These are phyloP conservation scores for Acrocyrtus sp. DNA, from an alignment of 2,888 invertebrate species.

Conservation along the genomic window DNA sequence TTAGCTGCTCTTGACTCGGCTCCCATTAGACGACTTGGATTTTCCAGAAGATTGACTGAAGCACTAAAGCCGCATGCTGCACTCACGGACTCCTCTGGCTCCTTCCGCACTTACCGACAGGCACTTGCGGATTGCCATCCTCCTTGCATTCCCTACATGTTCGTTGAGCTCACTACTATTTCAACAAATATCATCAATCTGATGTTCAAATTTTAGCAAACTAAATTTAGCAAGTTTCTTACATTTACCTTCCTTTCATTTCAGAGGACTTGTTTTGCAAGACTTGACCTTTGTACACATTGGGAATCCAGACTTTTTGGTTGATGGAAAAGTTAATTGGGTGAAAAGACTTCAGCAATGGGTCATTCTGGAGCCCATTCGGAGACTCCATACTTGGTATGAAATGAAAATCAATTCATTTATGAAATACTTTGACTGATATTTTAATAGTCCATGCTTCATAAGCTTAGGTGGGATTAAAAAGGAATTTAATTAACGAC, in stretches of 20 bases:
- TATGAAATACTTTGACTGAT: not conserved
- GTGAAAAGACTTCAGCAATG: slow-evolving; percentile 99
- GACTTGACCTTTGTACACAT: slow-evolving; percentile 99
- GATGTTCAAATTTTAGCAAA: too few relatives aligned
- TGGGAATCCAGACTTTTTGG: slow-evolving; percentile 91
- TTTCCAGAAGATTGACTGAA: slow-evolving; percentile 92
- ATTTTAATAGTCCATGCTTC: too few relatives aligned
- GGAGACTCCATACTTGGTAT: slow-evolving; percentile 93
- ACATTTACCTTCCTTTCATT: slow-evolving; percentile 64
- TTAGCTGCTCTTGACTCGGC: slow-evolving; percentile 97
- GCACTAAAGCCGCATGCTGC: slow-evolving; percentile 94
- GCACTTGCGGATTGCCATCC: slow-evolving; percentile 94
- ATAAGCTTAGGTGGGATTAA: too few relatives aligned
- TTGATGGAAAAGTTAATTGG: slow-evolving; percentile 90
- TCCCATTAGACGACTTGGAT: slow-evolving; percentile 90
- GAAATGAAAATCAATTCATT: not conserved
- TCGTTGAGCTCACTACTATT: slow-evolving; percentile 64
- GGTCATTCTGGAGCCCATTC: slow-evolving; percentile 97
- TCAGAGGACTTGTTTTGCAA: slow-evolving; percentile 95
- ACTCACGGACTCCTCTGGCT: slow-evolving; percentile 97
- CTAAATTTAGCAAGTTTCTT: not conserved
- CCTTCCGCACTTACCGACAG: slow-evolving; percentile 95
- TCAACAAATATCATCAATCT: not conserved
- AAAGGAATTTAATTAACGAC: not conserved
- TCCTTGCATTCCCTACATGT: slow-evolving; percentile 99